These are phyloP conservation scores for Sinohyriopsis cumingii DNA, from an alignment of 2,888 invertebrate genomes.

Conservation along the genomic window DNA sequence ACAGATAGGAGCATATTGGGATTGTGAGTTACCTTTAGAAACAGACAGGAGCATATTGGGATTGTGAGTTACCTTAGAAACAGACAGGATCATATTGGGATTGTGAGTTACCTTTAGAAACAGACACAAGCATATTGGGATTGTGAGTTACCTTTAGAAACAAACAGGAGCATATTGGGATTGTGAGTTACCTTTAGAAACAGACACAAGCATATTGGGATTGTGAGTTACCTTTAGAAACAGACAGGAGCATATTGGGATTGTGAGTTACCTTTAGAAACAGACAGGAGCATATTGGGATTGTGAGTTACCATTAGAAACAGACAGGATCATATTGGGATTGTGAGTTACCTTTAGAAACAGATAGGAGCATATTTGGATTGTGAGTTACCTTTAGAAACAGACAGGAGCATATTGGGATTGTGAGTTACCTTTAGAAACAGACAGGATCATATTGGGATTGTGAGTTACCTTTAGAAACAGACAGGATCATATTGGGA, in stretches of 20 bases:
- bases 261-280: conserved; percentile 82
- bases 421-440: conserved; percentile 82
- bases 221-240: conserved; percentile 82
- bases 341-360: conserved; percentile 82
- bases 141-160: conserved; percentile 82
- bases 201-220: conserved; percentile 88
- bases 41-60: conserved; percentile 90
- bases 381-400: conserved; percentile 82
- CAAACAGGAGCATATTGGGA: conserved; percentile 88
- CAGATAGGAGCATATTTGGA: conserved; percentile 88
- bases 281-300: conserved; percentile 88
- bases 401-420: conserved; percentile 88
- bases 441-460: conserved; percentile 88
- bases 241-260: conserved; percentile 88
- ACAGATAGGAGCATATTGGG: conserved; percentile 90
- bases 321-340: conserved; percentile 88
- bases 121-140: conserved; percentile 88
- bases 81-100: conserved; percentile 88
- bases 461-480: conserved; percentile 82
- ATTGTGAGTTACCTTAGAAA: conserved; percentile 80
- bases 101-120: conserved; percentile 82
- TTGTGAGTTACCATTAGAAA: conserved; percentile 82
- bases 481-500: conserved; percentile 88
- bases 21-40: conserved; percentile 80
- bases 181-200: conserved; percentile 82